Evolutionary conservation across 2,113 vertebrate species (phyloP), one percentile per base, ranked within the genome.

Genomic region (Excalfactoria chinensis): DNA sequence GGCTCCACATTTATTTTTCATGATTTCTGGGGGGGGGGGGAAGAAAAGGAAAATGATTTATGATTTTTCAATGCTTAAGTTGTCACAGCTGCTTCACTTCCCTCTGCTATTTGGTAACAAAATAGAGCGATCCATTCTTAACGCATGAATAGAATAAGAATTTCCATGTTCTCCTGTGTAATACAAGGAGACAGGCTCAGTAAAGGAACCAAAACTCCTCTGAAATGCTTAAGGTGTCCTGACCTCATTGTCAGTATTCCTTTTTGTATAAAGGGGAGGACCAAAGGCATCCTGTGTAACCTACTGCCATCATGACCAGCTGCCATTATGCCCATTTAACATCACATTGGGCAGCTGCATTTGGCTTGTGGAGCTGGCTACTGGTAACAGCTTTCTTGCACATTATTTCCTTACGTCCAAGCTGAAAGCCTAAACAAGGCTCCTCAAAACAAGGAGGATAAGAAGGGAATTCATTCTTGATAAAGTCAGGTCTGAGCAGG

Each of bases 31-130:
- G 85, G 58, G 51, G 85, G 88, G 84, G 87, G n/a, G n/a, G 37
- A 80, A 68, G 72, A 44, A 90, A 60, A 78, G 26, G 55, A 94
- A 67, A 73, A 82, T 95, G 95, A 96, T 90, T 95, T 93, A 94
- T 87, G 92, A 56, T 84, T 87, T 76, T 34, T 90, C 92, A 89
- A 73, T 73, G 92, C 91, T 83, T 70, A 90, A 84, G 90, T 87
- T 94, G 92, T 93, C 94, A 93, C 86, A 93, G 94, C 92, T 93
- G 92, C 89, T 93, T 92, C 92, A 25, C 74, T 82, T 30, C 41
- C 73, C 74, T 77, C 84, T 48, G 63, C 84, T 94, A 82, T 95
- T 92, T 70, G 81, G 77, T 70, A 82, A 70, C 63, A 59, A 86
- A 95, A 93, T 81, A 11, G 86, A 93, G 90, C 0, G 63, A 96